Conservation (phyloP, 1,140 invertebrate genomes). For the Lepidurus packardi region DNA sequence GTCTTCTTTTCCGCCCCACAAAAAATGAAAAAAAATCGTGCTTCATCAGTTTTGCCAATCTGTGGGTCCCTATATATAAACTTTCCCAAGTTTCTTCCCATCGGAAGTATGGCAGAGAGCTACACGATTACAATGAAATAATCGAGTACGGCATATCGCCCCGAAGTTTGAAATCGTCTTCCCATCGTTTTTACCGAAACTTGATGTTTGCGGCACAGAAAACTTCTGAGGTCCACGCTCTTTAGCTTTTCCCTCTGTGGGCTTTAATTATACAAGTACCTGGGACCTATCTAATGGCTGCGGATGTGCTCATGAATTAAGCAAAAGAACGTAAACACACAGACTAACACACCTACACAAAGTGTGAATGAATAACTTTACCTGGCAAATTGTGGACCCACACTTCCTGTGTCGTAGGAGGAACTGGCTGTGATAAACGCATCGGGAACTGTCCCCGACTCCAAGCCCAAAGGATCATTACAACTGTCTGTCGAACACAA, state of each 20-base stretch:
- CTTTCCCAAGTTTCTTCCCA: neutral
- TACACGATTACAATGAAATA: too few species aligned
- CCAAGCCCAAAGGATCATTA: constrained; percentile 77
- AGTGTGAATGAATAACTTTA: constrained; percentile 30
- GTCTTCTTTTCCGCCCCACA: neutral
- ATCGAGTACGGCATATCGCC: too few species aligned
- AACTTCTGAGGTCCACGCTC: too few species aligned
- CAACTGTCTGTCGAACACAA: constrained; percentile 46
- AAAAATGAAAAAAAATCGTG: neutral
- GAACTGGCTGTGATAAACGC: constrained; percentile 67
- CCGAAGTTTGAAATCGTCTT: too few species aligned
- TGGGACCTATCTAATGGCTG: too few species aligned
- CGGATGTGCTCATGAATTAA: too few species aligned
- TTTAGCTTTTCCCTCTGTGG: too few species aligned
- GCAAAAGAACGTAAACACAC: too few species aligned
- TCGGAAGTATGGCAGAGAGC: neutral
- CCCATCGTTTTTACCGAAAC: too few species aligned
- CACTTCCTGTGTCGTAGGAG: constrained; percentile 40
- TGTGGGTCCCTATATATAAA: neutral
- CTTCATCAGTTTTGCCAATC: constrained; percentile 9
- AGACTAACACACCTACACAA: neutral
- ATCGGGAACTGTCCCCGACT: constrained; percentile 78
- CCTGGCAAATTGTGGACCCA: constrained; percentile 42
- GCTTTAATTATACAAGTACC: too few species aligned
- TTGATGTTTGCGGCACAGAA: too few species aligned